Evolutionary conservation across 1,140 invertebrate genomes (phyloP).

Genomic region (Drosophila sp.): DNA sequence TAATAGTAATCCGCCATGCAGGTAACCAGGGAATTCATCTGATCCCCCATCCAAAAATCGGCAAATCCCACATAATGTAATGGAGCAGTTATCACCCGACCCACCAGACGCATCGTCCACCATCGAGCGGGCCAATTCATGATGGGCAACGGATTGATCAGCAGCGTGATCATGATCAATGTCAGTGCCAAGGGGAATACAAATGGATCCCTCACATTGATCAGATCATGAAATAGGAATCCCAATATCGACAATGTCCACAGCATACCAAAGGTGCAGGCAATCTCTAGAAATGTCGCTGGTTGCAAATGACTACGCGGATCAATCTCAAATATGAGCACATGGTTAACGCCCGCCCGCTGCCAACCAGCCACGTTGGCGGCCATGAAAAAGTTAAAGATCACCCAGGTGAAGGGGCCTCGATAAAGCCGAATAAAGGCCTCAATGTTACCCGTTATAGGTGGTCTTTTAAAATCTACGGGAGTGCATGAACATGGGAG

Average conservation of each 20-base stretch:
- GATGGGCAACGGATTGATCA: constrained; percentile 89
- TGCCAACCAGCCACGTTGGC: constrained; percentile 91
- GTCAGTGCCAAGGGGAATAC: constrained; percentile 87
- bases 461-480: constrained; percentile 73
- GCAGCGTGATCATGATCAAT: constrained; percentile 86
- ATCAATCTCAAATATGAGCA: constrained; percentile 92
- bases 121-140: constrained; percentile 87
- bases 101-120: constrained; percentile 83
- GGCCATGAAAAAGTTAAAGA: constrained; percentile 90
- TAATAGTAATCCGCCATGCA: constrained; percentile 93
- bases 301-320: constrained; percentile 89
- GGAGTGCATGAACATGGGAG: not conserved
- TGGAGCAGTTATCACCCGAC: constrained; percentile 91
- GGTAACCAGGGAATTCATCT: constrained; percentile 92
- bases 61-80: constrained; percentile 95
- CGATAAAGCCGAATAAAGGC: constrained; percentile 86
- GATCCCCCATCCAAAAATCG: constrained; percentile 97
- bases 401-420: constrained; percentile 88
- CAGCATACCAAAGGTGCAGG: constrained; percentile 89
- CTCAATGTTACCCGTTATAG: constrained; percentile 20
- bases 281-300: constrained; percentile 90
- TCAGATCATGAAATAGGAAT: constrained; percentile 85
- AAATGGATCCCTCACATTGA: constrained; percentile 86
- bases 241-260: constrained; percentile 87
- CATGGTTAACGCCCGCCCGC: constrained; percentile 91